phyloP scores from a whole-genome alignment of 2,113 vertebrate genomes.

The Paradoxurus hermaphroditus region DNA sequence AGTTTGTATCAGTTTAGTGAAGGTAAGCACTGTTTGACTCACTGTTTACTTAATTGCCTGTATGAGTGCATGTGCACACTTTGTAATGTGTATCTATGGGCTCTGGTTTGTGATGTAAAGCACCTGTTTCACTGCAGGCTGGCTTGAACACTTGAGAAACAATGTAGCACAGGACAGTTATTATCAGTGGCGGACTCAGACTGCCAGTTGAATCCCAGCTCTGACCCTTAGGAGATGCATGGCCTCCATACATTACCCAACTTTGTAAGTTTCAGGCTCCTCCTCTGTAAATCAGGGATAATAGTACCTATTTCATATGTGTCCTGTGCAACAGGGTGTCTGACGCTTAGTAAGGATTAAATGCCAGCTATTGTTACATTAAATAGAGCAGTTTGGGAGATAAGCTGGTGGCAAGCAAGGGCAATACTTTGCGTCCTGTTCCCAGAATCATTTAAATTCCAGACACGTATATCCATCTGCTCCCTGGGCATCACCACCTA shows the following conservation, averaged over 20 bases:
- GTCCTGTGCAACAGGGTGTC: neutral
- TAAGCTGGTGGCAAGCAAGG: neutral
- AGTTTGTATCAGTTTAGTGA: neutral
- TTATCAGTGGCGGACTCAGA: neutral
- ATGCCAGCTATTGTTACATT: neutral
- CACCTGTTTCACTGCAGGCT: neutral
- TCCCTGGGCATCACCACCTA: neutral
- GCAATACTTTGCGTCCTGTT: neutral
- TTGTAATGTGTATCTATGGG: too few species aligned
- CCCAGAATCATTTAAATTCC: slow-evolving; percentile 2
- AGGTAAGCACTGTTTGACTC: neutral
- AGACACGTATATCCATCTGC: neutral
- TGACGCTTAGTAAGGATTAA: neutral
- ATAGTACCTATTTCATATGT: neutral
- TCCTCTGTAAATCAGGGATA: neutral
- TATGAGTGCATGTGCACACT: rapidly evolving
- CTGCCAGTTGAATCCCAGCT: neutral
- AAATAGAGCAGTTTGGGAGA: neutral
- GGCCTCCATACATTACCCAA: neutral
- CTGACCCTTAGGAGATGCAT: neutral
- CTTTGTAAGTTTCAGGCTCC: neutral
- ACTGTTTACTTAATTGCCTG: neutral
- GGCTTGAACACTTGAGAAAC: neutral
- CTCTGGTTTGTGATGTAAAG: neutral
- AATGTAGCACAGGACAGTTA: neutral